Percentiles rank a stretch among this genome's conserved stretches.
Conservation (phyloP, 23 tunicate genomes). For the Halocynthia roretzi region DNA sequence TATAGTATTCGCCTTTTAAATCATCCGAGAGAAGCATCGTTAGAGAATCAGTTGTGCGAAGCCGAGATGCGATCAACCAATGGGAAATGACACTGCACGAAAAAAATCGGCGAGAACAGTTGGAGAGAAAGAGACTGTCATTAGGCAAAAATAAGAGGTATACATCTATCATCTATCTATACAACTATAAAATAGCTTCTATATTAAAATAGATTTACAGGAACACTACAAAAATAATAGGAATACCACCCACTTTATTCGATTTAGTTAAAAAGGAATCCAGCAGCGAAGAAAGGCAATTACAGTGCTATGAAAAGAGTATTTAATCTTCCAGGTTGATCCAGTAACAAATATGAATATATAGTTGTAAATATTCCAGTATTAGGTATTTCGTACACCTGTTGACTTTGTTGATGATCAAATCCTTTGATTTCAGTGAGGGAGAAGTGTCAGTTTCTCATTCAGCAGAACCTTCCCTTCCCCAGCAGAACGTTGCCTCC, state of each 20-base stretch:
- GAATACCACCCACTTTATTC: too few relatives aligned
- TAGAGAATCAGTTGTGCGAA: constrained; percentile 45
- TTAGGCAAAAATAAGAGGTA: constrained; percentile 41
- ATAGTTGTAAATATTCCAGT: background rate
- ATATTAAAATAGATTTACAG: background rate
- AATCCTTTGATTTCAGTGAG: background rate
- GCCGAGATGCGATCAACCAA: constrained; percentile 45
- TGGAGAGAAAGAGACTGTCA: constrained; percentile 34
- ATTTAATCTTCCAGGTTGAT: too few relatives aligned
- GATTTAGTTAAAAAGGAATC: too few relatives aligned
- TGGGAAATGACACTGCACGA: constrained; percentile 44
- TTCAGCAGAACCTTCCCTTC: background rate
- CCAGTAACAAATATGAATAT: too few relatives aligned
- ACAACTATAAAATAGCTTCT: too few relatives aligned
- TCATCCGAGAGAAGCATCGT: constrained; percentile 21
- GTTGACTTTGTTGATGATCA: background rate
- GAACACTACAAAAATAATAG: too few relatives aligned
- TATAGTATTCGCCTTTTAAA: background rate
- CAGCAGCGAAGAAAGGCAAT: too few relatives aligned
- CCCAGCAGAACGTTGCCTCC: background rate
- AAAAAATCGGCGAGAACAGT: constrained; percentile 33
- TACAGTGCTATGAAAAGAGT: too few relatives aligned
- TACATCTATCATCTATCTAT: too few relatives aligned
- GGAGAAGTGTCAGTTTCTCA: constrained; percentile 3
- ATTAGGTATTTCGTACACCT: background rate